Evolutionary conservation across 1,140 invertebrate species (phyloP).

Genomic region (Zaprionus africanus): DNA sequence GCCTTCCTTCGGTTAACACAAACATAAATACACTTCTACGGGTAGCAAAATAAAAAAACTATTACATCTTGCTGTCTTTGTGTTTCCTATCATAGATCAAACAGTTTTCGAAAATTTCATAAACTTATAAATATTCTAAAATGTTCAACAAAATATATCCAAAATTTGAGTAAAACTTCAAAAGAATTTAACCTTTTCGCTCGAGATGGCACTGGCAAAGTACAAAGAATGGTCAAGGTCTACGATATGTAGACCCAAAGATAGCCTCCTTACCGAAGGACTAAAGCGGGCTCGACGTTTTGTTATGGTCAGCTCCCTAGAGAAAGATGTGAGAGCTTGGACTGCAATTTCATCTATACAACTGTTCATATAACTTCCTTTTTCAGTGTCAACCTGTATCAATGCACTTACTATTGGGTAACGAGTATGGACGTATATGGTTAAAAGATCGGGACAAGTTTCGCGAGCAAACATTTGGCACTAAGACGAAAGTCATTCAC

Average conservation of each 20-base stretch:
- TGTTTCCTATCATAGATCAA: not conserved
- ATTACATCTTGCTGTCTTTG: not conserved
- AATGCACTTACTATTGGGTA: not conserved
- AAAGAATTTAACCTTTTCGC: not conserved
- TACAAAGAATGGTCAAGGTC: not conserved
- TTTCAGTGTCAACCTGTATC: not conserved
- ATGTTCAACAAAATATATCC: not conserved
- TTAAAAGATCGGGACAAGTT: not conserved
- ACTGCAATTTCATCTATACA: too few species aligned
- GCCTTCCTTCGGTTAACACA: too few species aligned
- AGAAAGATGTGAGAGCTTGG: not conserved
- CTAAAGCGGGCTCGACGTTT: not conserved
- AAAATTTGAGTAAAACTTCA: not conserved
- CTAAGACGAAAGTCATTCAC: not conserved
- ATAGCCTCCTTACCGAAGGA: not conserved
- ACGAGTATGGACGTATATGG: slow-evolving; percentile 1
- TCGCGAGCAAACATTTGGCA: not conserved
- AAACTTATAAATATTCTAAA: not conserved
- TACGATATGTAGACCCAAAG: not conserved
- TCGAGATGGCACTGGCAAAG: not conserved
- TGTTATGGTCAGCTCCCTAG: not conserved
- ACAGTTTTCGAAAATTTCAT: not conserved
- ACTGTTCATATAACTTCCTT: too few species aligned
- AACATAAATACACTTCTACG: too few species aligned
- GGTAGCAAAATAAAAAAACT: too few species aligned